A percentile compares a stretch with the other conserved stretches of the same genome.
phyloP scores from a whole-genome alignment of 2,888 invertebrate genomes.

The Aleiodes leptofemur region DNA sequence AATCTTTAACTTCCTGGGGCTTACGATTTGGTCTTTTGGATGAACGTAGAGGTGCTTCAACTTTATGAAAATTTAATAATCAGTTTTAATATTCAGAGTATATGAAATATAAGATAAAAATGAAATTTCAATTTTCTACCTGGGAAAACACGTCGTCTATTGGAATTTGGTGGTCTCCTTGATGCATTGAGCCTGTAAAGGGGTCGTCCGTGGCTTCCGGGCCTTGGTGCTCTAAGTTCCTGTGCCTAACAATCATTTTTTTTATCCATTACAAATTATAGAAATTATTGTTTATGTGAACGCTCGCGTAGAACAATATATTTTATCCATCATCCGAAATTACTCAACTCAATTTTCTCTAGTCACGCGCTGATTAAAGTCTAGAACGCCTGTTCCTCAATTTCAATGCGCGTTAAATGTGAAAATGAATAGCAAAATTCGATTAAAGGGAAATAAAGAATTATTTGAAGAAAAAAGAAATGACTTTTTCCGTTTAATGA shows the following conservation, averaged over 20 bases:
- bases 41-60: slow-evolving; percentile 68
- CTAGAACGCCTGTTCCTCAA: slow-evolving; percentile 61
- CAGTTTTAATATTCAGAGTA: neutral
- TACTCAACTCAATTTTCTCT: slow-evolving; percentile 61
- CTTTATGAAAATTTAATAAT: slow-evolving; percentile 28
- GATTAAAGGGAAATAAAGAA: slow-evolving; percentile 30
- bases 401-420: slow-evolving; percentile 44
- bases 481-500: neutral
- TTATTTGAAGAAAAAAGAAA: slow-evolving; percentile 6
- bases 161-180: slow-evolving; percentile 59
- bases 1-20: slow-evolving; percentile 62
- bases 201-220: slow-evolving; percentile 63
- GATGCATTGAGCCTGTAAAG: slow-evolving; percentile 59
- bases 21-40: slow-evolving; percentile 65
- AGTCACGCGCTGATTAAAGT: slow-evolving; percentile 68
- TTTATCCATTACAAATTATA: no score
- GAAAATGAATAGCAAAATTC: slow-evolving; percentile 41
- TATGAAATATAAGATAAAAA: neutral
- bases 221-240: slow-evolving; percentile 65
- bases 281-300: neutral
- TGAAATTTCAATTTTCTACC: slow-evolving; percentile 57
- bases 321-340: slow-evolving; percentile 46
- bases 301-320: slow-evolving; percentile 13
- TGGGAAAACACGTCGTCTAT: slow-evolving; percentile 69
- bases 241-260: slow-evolving; percentile 64